These are phyloP conservation scores for Alexandromys fortis DNA, from an alignment of 2,113 vertebrate genomes.

Conservation along the genomic window DNA sequence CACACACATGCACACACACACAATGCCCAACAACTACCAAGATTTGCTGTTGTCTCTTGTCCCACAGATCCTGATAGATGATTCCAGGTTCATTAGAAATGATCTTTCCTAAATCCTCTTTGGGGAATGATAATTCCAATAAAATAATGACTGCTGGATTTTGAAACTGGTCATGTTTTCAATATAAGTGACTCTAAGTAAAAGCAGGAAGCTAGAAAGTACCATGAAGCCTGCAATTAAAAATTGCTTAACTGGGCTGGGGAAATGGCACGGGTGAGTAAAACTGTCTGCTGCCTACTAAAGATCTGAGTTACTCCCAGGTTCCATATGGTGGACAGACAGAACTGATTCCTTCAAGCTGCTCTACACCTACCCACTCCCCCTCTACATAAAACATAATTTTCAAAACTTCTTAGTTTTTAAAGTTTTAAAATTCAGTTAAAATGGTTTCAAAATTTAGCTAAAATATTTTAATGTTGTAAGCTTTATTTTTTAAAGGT, in stretches of 20 bases:
- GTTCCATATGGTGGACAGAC: not conserved
- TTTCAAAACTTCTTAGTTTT: conserved; percentile 19
- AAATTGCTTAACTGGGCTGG: not conserved
- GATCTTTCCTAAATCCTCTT: conserved; percentile 95
- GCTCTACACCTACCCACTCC: not conserved
- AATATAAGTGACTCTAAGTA: conserved; percentile 61
- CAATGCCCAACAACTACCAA: conserved; percentile 94
- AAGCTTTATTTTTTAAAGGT: not conserved
- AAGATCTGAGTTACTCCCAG: not conserved
- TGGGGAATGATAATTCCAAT: conserved; percentile 90
- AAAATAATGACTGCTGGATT: conserved; percentile 65
- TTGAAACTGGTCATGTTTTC: conserved; percentile 60
- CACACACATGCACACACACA: conserved; percentile 88
- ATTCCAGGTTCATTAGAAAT: conserved; percentile 92
- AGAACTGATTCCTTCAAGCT: not conserved
- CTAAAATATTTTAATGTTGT: not conserved
- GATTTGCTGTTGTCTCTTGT: conserved; percentile 59
- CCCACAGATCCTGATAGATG: conserved; percentile 86
- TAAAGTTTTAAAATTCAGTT: conserved; percentile 60
- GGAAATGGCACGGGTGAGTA: not conserved
- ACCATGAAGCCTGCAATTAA: conserved; percentile 68
- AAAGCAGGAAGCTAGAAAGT: conserved; percentile 28
- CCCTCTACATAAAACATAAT: not conserved
- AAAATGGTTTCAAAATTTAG: not conserved
- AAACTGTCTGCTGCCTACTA: not conserved